These are phyloP conservation scores for Astropecten irregularis DNA, from an alignment of 53 echinoderm and acorn worm genomes.

Conservation along the genomic window DNA sequence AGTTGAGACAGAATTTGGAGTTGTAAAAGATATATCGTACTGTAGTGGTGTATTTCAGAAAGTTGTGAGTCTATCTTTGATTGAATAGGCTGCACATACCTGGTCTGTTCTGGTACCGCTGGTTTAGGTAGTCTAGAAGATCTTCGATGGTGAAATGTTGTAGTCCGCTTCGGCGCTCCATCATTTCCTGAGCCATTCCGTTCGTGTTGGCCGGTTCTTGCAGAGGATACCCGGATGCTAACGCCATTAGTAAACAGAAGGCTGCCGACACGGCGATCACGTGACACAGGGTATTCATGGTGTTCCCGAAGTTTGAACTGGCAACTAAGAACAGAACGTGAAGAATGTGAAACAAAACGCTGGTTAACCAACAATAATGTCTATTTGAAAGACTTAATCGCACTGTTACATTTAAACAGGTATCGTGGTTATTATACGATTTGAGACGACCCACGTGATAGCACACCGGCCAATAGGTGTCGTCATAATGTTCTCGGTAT, in stretches of 20 bases:
- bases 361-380: no score
- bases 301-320: background rate
- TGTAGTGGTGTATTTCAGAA: no score
- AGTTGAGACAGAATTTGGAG: no score
- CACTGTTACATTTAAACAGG: no score
- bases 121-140: conserved; percentile 6
- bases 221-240: conserved; percentile 40
- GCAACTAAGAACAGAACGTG: no score
- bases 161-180: conserved; percentile 33
- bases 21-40: no score
- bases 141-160: conserved; percentile 12
- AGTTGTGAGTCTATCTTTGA: no score
- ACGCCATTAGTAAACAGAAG: conserved; percentile 35
- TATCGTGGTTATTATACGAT: no score
- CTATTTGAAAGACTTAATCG: background rate
- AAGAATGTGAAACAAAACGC: no score
- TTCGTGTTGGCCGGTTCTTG: conserved; percentile 15
- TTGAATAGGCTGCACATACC: background rate
- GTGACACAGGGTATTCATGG: conserved; percentile 39
- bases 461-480: no score
- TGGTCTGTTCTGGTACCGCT: conserved; percentile 6
- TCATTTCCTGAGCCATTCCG: conserved; percentile 26
- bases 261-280: conserved; percentile 33
- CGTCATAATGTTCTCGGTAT: no score
- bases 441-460: no score